Evolutionary conservation across 1,140 invertebrate species (phyloP), one percentile per base, ranked within the genome.

Genomic region (Drosophila pectinifera): DNA sequence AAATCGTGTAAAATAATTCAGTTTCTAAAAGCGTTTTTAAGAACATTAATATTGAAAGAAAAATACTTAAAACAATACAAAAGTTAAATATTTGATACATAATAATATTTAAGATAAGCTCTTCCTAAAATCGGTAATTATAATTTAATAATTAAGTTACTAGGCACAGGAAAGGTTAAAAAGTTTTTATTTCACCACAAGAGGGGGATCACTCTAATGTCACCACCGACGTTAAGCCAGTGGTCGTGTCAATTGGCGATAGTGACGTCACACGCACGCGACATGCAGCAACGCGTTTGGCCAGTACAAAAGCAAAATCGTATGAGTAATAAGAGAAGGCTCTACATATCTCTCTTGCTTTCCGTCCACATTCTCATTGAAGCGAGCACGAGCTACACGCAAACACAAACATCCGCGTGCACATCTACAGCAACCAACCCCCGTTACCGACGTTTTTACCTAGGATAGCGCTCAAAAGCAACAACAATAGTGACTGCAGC

Each of bases 211-310:
- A 65, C 43, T 65, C 5, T 43, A 59, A 78, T 59, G 64, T 56
- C 39, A 49, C 45, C 73, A 75, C 42, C 1, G 38, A 51, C 38
- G 16, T 45, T 28, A 5, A 67, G 41, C 49, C 42, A 18, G 20
- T 38, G 53, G 10, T 36, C 38, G n/a, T 6, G 46, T 34, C 57
- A 70, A 78, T 64, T 69, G 31, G 46, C 26, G 51, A 14, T 63
- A 28, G 38, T 80, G 76, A 84, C 81, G 77, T 73, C 77, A 80
- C 58, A 24, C 39, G 56, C 51, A 65, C 67, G 65, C 78, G 79
- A 86, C 83, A 88, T 86, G 83, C 75, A 86, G 80, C 41, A 65
- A 86, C 83, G 43, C 63, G 83, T 79, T 70, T 24, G 49, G 11
- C 34, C 65, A 38, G 34, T 13, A 34, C 51, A 62, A 39, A 45